phyloP scores from a whole-genome alignment of 2,888 invertebrate genomes.

The Dexiosoma caninum region DNA sequence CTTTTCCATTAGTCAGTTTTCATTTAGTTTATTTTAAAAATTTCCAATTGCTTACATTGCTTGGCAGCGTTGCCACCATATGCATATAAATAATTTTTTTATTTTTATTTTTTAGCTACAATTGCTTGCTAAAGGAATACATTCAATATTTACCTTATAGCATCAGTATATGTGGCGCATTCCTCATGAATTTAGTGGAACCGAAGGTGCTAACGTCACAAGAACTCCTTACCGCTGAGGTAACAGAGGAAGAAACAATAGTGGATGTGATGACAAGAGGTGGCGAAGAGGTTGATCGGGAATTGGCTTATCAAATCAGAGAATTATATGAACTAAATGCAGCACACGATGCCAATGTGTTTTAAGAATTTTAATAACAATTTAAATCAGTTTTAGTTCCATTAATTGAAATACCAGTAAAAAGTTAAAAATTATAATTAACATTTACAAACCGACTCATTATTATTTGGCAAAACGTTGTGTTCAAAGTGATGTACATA shows the following conservation, averaged over 20 bases:
- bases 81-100: too few species aligned
- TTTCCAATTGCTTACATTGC: too few species aligned
- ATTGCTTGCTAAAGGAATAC: conserved; percentile 72
- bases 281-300: conserved; percentile 72
- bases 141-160: conserved; percentile 70
- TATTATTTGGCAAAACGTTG: conserved; percentile 55
- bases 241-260: conserved; percentile 61
- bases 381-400: conserved; percentile 17
- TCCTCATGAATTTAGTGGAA: conserved; percentile 69
- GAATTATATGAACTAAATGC: conserved; percentile 71
- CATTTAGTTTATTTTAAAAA: too few species aligned
- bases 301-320: conserved; percentile 71
- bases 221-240: conserved; percentile 61
- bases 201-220: conserved; percentile 63
- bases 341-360: conserved; percentile 67
- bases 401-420: conserved; percentile 56
- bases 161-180: conserved; percentile 67
- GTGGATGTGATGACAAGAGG: conserved; percentile 66
- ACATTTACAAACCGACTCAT: background rate
- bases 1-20: too few species aligned
- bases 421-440: conserved; percentile 10
- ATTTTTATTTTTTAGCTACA: conserved; percentile 67
- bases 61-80: too few species aligned
- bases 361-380: conserved; percentile 63
- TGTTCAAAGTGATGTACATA: background rate